Evolutionary conservation across 2,113 vertebrate species (phyloP).

Genomic region (Panurus biarmicus): DNA sequence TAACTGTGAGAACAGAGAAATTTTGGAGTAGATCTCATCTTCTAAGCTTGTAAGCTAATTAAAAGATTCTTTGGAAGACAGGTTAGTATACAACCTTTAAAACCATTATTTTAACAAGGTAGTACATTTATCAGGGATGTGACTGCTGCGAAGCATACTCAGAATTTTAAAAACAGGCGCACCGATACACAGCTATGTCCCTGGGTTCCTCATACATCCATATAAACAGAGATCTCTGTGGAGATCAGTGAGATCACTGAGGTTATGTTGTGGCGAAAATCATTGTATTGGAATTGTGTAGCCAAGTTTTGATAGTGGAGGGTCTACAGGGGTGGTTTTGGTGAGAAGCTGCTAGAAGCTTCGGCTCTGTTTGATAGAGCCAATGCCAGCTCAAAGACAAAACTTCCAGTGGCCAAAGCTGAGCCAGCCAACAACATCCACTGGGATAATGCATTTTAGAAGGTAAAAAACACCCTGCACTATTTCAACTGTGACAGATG

Average conservation of each 20-base stretch:
- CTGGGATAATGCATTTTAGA: neutral
- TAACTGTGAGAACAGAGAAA: rapidly evolving
- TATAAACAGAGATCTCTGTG: neutral
- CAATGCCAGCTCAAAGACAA: neutral
- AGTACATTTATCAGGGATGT: neutral
- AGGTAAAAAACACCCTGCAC: neutral
- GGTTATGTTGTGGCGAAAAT: neutral
- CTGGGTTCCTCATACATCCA: neutral
- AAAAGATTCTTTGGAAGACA: neutral
- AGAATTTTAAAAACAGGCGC: neutral
- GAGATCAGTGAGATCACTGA: neutral
- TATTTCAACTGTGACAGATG: neutral
- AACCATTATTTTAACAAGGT: neutral
- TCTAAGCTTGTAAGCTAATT: neutral
- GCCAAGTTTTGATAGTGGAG: neutral
- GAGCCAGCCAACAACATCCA: neutral
- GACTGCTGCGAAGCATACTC: neutral
- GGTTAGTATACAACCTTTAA: neutral
- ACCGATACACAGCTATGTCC: neutral
- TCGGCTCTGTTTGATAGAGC: neutral
- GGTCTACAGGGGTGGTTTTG: neutral
- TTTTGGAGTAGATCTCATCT: neutral
- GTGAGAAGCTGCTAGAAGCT: neutral
- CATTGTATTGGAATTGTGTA: neutral
- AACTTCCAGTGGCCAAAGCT: neutral